Evolutionary conservation across 2,797 vertebrate genomes (phyloP).

Genomic region (Gobionotothen gibberifrons): DNA sequence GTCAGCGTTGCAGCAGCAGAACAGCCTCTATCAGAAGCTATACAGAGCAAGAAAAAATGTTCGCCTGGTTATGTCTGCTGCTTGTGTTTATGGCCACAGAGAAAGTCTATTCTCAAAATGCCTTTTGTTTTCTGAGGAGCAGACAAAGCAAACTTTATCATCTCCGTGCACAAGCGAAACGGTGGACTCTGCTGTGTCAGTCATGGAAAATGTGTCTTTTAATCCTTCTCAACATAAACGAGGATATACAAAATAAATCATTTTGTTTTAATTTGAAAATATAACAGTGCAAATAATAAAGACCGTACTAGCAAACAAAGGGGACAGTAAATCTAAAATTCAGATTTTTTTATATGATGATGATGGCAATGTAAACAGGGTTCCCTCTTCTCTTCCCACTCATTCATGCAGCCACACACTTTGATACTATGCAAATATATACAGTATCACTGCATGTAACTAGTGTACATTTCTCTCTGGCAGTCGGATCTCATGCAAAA

Average conservation of each 20-base stretch:
- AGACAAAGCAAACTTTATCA: slow-evolving; percentile 42
- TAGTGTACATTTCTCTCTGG: slow-evolving; percentile 25
- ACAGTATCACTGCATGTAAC: slow-evolving; percentile 22
- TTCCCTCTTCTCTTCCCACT: slow-evolving; percentile 2
- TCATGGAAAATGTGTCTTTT: slow-evolving; percentile 32
- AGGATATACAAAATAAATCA: slow-evolving; percentile 1
- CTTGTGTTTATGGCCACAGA: slow-evolving; percentile 53
- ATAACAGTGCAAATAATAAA: slow-evolving; percentile 23
- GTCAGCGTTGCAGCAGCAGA: slow-evolving; percentile 37
- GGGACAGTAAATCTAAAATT: slow-evolving; percentile 13
- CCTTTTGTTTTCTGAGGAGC: slow-evolving; percentile 31
- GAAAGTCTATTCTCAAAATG: slow-evolving; percentile 50
- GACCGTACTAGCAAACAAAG: slow-evolving; percentile 7
- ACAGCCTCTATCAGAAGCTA: slow-evolving; percentile 35
- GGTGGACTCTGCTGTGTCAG: slow-evolving; percentile 14
- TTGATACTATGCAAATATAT: slow-evolving; percentile 17
- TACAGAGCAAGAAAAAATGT: slow-evolving; percentile 36
- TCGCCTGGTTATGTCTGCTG: slow-evolving; percentile 58
- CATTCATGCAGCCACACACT: slow-evolving; percentile 2
- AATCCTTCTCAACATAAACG: slow-evolving; percentile 18
- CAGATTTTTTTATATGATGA: slow-evolving; percentile 22
- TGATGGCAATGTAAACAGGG: slow-evolving; percentile 18
- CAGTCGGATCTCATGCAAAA: slow-evolving; percentile 48
- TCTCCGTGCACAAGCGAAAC: slow-evolving; percentile 25
- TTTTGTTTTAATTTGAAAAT: slow-evolving; percentile 17